Conservation (phyloP, 2,113 vertebrate species). For the Bos indicus region DNA sequence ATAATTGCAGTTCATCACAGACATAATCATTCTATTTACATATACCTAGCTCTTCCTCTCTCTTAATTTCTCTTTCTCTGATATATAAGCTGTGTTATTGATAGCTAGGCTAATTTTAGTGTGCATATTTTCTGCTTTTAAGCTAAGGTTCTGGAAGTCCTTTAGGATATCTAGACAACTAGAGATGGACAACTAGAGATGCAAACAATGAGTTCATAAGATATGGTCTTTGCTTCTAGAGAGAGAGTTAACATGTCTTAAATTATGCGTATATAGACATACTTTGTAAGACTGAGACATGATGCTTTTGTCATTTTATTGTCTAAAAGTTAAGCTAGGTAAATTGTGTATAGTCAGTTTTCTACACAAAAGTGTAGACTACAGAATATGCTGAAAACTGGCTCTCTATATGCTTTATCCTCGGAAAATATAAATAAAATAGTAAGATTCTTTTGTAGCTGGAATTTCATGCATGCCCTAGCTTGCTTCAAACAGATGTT, state of each 20-base stretch:
- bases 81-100: background rate
- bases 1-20: background rate
- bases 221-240: background rate
- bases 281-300: background rate
- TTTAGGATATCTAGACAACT: background rate
- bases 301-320: background rate
- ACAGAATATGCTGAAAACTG: background rate
- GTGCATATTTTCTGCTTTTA: background rate
- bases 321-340: background rate
- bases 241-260: background rate
- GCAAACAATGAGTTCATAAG: background rate
- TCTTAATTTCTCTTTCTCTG: background rate
- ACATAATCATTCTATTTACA: background rate
- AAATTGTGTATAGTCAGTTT: background rate
- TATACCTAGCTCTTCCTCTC: background rate
- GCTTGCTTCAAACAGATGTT: background rate
- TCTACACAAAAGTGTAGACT: background rate
- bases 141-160: background rate
- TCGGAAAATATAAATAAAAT: background rate
- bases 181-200: background rate
- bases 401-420: background rate
- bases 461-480: background rate
- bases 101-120: background rate
- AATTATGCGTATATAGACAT: background rate
- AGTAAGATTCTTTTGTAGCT: background rate